phyloP scores from a whole-genome alignment of 2,113 vertebrate genomes.

The Oncorhynchus tshawytscha region DNA sequence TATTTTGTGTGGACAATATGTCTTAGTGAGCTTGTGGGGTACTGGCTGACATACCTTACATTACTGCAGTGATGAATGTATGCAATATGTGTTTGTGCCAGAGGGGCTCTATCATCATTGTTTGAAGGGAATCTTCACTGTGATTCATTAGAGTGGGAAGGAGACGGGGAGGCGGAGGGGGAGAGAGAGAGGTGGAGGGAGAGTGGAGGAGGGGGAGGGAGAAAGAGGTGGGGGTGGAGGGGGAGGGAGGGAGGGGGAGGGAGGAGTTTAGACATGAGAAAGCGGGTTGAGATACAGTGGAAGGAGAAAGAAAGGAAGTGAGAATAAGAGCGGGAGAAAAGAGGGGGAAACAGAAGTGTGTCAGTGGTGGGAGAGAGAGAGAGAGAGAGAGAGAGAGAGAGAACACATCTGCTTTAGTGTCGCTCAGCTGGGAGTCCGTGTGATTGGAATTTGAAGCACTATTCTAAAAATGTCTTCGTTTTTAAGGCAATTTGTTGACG shows the following conservation, averaged over 20 bases:
- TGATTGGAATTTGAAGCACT: background rate
- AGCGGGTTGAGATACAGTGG: constrained; percentile 10
- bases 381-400: background rate
- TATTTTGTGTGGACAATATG: constrained; percentile 14
- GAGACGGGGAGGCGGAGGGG: background rate
- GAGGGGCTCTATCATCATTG: constrained; percentile 69
- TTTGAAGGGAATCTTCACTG: constrained; percentile 63
- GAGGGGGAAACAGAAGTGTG: no score
- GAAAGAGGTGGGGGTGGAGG: constrained; percentile 5
- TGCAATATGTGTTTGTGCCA: constrained; percentile 74
- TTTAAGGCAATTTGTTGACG: constrained; percentile 5
- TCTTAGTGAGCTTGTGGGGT: constrained; percentile 19
- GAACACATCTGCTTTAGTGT: constrained; percentile 3
- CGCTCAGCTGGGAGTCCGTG: background rate
- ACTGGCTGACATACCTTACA: constrained; percentile 51
- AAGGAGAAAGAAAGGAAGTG: background rate
- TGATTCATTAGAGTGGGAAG: constrained; percentile 69
- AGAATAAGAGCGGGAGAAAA: background rate
- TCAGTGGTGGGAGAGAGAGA: background rate
- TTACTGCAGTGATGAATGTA: constrained; percentile 72
- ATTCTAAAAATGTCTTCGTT: background rate
- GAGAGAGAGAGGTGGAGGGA: constrained; percentile 9
- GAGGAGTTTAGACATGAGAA: constrained; percentile 8
- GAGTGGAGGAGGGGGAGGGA: constrained; percentile 14
- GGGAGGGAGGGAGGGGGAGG: background rate